Evolutionary conservation across 2,797 vertebrate species (phyloP), one percentile per base, ranked within the genome.

Genomic region (Notolabrus celidotus): DNA sequence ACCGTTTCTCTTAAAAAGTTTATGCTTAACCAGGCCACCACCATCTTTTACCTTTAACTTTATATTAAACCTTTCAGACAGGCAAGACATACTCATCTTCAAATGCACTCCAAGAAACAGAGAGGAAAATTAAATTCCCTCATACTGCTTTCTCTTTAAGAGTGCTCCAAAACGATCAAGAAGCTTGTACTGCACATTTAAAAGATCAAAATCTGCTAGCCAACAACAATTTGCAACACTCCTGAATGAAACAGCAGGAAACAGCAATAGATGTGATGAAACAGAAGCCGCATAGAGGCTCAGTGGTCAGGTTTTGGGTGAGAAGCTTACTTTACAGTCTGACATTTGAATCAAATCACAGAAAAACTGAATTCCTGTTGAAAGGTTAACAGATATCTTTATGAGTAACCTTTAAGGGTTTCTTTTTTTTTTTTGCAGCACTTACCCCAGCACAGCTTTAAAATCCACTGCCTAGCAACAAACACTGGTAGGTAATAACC

Each of bases 261-360:
- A 61, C 38, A 31, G 69, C 71, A 77, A 68, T 3, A 70, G 36
- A 53, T 67, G 8, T 77, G 67, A 83, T 36, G 75, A 80, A 83
- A 78, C 54, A 20, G n/a, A 12, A 10, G 45, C 16, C 41, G 27
- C 10, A 5, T 11, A n/a, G n/a, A n/a, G 36, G 11, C 34, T 54
- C 25, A 16, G 2, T 15, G 0, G 39, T 43, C 49, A 42, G 2
- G 10, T 58, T 57, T 23, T 29, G 36, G 29, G 22, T 23, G 0
- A 9, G 1, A 57, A 4, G 19, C 23, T 43, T 51, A n/a, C 10
- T 23, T 58, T 33, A 10, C 39, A 11, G 46, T 54, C 11, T 54
- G 31, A 46, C 9, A 19, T 45, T 20, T 51, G 1, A 38, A 9
- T 41, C 42, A 33, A 50, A 69, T 31, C 39, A 50, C 22, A 50